Percentiles rank a stretch among this genome's conserved stretches.
Conservation (phyloP, 1,140 invertebrate species). For the Orchesella cincta region DNA sequence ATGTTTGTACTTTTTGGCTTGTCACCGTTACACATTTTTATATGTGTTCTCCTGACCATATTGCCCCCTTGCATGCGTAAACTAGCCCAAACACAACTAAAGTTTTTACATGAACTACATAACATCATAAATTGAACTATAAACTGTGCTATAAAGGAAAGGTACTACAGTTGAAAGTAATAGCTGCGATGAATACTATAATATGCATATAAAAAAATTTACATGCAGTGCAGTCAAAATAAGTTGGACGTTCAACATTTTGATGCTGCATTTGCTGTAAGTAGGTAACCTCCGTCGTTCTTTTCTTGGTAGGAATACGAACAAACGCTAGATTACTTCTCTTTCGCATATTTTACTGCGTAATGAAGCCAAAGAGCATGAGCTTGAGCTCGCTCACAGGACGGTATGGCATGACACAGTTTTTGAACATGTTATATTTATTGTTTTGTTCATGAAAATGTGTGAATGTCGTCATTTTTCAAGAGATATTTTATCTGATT, state of each 20-base stretch:
- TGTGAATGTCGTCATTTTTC: slow-evolving; percentile 11
- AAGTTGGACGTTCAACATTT: too few species aligned
- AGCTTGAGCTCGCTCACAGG: background rate
- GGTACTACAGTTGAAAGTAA: too few species aligned
- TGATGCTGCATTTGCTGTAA: too few species aligned
- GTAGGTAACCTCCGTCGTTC: too few species aligned
- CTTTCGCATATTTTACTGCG: background rate
- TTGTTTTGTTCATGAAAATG: background rate
- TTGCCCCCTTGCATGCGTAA: background rate
- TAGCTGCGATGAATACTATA: too few species aligned
- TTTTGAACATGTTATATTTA: background rate
- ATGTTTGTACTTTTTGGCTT: background rate
- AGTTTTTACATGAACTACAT: background rate
- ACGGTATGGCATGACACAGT: background rate
- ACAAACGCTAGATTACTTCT: background rate
- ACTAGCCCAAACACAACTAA: background rate
- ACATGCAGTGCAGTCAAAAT: too few species aligned
- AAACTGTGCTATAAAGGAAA: too few species aligned
- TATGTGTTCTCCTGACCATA: background rate
- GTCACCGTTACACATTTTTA: background rate
- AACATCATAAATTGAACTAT: background rate
- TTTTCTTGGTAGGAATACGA: too few species aligned
- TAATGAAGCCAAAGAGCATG: slow-evolving; percentile 12
- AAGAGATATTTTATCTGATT: too few species aligned
- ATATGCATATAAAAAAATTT: too few species aligned